Evolutionary conservation across 1,140 invertebrate genomes (phyloP).

Genomic region (Melanaphis sacchari): DNA sequence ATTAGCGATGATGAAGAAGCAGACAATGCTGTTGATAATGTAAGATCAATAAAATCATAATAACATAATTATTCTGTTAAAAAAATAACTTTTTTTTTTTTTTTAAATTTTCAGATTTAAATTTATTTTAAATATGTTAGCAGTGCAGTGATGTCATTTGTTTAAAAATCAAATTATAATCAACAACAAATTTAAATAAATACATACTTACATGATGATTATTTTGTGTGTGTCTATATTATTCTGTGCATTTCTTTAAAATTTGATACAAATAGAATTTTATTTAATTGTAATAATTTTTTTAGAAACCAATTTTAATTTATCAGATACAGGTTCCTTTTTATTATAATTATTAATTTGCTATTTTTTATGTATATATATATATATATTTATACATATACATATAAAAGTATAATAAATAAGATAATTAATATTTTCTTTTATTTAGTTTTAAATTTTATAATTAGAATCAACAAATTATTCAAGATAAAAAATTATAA

Average conservation of each 20-base stretch:
- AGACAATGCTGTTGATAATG: conserved; percentile 73
- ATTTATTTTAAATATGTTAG: conserved; percentile 17
- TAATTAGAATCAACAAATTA: background rate
- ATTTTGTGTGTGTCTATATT: background rate
- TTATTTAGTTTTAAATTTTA: background rate
- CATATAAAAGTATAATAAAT: background rate
- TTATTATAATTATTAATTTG: background rate
- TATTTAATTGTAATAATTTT: background rate
- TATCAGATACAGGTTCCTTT: background rate
- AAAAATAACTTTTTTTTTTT: background rate
- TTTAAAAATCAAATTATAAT: conserved; percentile 32
- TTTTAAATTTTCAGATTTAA: conserved; percentile 54
- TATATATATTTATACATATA: background rate
- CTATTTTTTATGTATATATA: background rate
- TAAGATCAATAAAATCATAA: conserved; percentile 2
- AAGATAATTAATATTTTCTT: background rate
- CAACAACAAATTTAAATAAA: conserved; percentile 26
- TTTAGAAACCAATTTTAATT: background rate
- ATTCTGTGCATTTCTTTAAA: background rate
- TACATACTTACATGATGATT: conserved; percentile 24
- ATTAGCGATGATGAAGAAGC: conserved; percentile 86
- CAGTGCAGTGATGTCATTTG: conserved; percentile 12
- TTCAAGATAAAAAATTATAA: background rate
- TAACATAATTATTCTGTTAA: background rate
- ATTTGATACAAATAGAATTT: conserved; percentile 10